phyloP scores from a whole-genome alignment of 2,888 invertebrate genomes.

The Cylloceria caligata region DNA sequence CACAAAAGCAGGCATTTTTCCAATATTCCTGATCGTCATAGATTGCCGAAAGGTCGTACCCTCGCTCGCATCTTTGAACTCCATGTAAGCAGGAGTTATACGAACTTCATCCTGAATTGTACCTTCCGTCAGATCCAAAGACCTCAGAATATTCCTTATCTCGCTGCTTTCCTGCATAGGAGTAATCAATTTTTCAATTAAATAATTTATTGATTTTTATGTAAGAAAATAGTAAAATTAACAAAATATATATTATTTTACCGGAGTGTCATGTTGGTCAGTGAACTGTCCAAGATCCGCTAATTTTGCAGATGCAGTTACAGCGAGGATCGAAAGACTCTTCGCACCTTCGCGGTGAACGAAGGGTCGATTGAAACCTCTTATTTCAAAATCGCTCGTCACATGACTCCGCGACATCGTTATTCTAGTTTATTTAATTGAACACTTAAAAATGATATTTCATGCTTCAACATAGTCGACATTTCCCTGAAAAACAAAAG shows the following conservation, averaged over 20 bases:
- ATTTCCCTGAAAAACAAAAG: neutral
- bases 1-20: conserved; percentile 79
- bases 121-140: conserved; percentile 16
- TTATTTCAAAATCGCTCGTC: conserved; percentile 38
- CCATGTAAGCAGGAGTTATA: conserved; percentile 82
- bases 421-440: neutral
- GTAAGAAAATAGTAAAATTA: neutral
- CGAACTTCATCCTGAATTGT: conserved; percentile 75
- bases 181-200: neutral
- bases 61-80: conserved; percentile 84
- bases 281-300: conserved; percentile 55
- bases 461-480: neutral
- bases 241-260: conserved; percentile 3
- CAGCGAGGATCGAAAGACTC: conserved; percentile 48
- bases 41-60: conserved; percentile 80
- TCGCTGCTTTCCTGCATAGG: conserved; percentile 41
- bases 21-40: conserved; percentile 82
- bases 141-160: conserved; percentile 38
- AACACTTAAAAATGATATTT: neutral
- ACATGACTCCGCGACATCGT: conserved; percentile 18
- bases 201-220: neutral
- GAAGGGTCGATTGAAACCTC: conserved; percentile 4
- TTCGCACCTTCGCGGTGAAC: conserved; percentile 2
- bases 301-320: conserved; percentile 28
- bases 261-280: conserved; percentile 41